Evolutionary conservation across 2,888 invertebrate genomes (phyloP), one percentile per base, ranked within the genome.

Genomic region (Nomada lathburiana): DNA sequence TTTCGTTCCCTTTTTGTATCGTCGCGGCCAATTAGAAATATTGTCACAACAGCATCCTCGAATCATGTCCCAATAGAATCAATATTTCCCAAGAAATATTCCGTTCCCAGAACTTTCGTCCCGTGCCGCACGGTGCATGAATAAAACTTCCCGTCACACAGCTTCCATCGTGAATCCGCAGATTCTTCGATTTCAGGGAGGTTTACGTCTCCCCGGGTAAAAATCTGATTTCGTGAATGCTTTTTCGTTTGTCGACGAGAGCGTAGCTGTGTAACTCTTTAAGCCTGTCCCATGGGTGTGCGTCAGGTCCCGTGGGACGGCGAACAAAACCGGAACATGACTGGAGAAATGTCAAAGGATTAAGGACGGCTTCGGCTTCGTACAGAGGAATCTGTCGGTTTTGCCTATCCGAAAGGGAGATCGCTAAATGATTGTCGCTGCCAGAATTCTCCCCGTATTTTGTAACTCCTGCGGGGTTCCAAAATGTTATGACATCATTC

Each of bases 261-360:
- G 53, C 63, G 68, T 64, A 67, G 47, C 55, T 70, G 64, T 23
- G 57, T 82, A 92, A 92, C 91, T 92, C 91, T 92, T 92, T 91
- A 90, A 92, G 90, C 89, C 87, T 88, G 84, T 89, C 92, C 82
- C 88, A 87, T 81, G 89, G 84, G 87, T 86, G 60, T 16, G 29
- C 71, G 83, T 88, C 89, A 89, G 89, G 90, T 89, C 90, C 81
- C 86, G 64, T 69, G 90, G 89, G 90, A 88, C 78, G 52, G 50
- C 82, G 85, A 83, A 90, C 91, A 90, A 90, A 88, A 84, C 84
- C 80, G 76, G 71, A 72, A 88, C 90, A 91, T 92, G 92, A 92
- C 91, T 92, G 76, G 87, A 76, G 79, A 87, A 91, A 92, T 80
- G 90, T 85, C 89, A 91, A 92, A 92, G 91, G 91, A 92, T 92